Evolutionary conservation across 2,797 vertebrate genomes (phyloP).

Genomic region (Poecile montanus): DNA sequence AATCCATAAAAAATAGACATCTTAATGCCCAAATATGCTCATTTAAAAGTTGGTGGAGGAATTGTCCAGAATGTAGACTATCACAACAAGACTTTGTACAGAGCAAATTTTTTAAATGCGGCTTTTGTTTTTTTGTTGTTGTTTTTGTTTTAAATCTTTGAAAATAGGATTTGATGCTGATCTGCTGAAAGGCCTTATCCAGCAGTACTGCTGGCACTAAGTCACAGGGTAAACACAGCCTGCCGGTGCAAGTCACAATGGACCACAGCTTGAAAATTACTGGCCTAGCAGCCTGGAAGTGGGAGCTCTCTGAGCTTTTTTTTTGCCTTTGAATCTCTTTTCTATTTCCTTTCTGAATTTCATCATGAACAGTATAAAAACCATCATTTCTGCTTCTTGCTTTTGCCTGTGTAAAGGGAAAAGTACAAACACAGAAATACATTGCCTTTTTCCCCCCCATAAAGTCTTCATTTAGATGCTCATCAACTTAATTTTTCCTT

Average conservation of each 20-base stretch:
- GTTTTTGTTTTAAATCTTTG: slow-evolving; percentile 50
- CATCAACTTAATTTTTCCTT: slow-evolving; percentile 1
- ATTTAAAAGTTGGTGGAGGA: not conserved
- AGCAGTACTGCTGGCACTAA: slow-evolving; percentile 54
- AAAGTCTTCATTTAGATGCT: not conserved
- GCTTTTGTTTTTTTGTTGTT: not conserved
- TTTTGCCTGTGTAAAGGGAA: slow-evolving; percentile 1
- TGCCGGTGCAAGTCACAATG: slow-evolving; percentile 35
- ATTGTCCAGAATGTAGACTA: not conserved
- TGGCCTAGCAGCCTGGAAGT: not conserved
- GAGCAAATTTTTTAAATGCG: not conserved
- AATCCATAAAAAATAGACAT: not conserved
- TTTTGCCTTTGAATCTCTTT: slow-evolving; percentile 27
- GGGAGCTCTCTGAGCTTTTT: not conserved
- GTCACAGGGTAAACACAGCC: slow-evolving; percentile 62
- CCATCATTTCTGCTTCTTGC: not conserved
- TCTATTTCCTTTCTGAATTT: slow-evolving; percentile 38
- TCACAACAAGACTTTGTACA: not conserved
- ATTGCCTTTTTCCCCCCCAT: not conserved
- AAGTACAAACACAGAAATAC: not conserved
- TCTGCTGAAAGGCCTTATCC: slow-evolving; percentile 61
- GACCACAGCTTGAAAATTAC: slow-evolving; percentile 65
- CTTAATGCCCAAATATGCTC: not conserved
- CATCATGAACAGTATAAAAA: not conserved
- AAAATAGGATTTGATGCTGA: slow-evolving; percentile 64